These are phyloP conservation scores for Diorhabda carinulata DNA, from an alignment of 1,140 invertebrate genomes.

Conservation along the genomic window DNA sequence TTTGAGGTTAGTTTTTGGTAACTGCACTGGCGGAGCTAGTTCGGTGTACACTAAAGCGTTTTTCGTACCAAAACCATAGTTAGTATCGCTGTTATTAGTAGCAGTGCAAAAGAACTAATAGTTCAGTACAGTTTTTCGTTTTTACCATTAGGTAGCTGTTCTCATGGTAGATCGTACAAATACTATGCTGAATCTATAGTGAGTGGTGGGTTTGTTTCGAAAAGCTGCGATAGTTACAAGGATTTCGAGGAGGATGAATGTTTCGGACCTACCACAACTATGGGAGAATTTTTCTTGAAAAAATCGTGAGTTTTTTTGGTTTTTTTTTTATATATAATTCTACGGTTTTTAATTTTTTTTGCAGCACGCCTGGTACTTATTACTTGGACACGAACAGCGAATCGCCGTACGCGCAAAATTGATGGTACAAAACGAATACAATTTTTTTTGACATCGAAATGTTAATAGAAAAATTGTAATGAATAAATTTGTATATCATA, in stretches of 20 bases:
- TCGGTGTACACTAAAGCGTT: too few relatives aligned
- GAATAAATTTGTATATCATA: too few relatives aligned
- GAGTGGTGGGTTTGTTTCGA: conserved; percentile 45
- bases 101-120: too few relatives aligned
- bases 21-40: too few relatives aligned
- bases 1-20: too few relatives aligned
- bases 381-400: conserved; percentile 23
- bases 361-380: conserved; percentile 23
- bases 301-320: neutral
- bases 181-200: conserved; percentile 37
- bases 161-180: conserved; percentile 55
- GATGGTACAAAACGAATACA: neutral
- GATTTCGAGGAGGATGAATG: conserved; percentile 54
- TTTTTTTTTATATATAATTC: neutral
- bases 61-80: too few relatives aligned
- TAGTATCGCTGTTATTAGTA: too few relatives aligned
- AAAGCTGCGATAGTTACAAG: conserved; percentile 54
- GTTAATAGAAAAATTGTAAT: too few relatives aligned
- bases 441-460: too few relatives aligned
- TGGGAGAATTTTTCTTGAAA: conserved; percentile 11
- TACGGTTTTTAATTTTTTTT: conserved; percentile 15
- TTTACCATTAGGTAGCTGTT: conserved; percentile 43
- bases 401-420: conserved; percentile 19
- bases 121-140: too few relatives aligned
- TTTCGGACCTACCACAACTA: conserved; percentile 43